Conservation (phyloP, 2,888 invertebrate genomes). For the Ypsolopha scabrella region DNA sequence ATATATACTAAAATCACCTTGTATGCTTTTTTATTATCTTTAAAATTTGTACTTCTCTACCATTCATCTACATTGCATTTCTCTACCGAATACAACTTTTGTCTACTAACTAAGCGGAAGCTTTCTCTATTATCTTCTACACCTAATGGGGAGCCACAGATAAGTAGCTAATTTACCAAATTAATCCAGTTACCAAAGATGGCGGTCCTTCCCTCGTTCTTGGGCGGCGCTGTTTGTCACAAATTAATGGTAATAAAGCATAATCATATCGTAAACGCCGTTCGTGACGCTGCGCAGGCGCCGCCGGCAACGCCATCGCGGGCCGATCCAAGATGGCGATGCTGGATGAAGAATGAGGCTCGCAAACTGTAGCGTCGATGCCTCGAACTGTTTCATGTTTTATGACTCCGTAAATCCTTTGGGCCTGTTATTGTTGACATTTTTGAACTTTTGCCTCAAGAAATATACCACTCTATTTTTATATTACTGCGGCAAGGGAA, state of each 20-base stretch:
- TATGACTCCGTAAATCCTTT: not conserved
- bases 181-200: slow-evolving; percentile 19
- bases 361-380: not conserved
- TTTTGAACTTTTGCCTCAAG: too few species aligned
- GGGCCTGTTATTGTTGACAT: not conserved
- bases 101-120: too few species aligned
- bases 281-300: slow-evolving; percentile 24
- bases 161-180: not conserved
- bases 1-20: too few species aligned
- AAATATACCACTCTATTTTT: too few species aligned
- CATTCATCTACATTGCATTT: too few species aligned
- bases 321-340: slow-evolving; percentile 8
- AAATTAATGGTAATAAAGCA: slow-evolving; percentile 65
- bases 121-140: too few species aligned
- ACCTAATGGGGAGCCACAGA: not conserved
- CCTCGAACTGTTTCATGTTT: not conserved
- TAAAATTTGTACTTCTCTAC: too few species aligned
- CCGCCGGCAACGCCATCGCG: slow-evolving; percentile 6
- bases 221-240: slow-evolving; percentile 61
- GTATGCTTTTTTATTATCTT: too few species aligned
- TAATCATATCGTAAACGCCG: slow-evolving; percentile 58
- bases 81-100: too few species aligned
- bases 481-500: too few species aligned
- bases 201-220: slow-evolving; percentile 27
- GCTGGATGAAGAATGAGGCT: slow-evolving; percentile 2